A percentile compares a stretch with the other conserved stretches of the same genome.
Conservation (phyloP, 2,888 invertebrate genomes). For the Mycalesis mineus region DNA sequence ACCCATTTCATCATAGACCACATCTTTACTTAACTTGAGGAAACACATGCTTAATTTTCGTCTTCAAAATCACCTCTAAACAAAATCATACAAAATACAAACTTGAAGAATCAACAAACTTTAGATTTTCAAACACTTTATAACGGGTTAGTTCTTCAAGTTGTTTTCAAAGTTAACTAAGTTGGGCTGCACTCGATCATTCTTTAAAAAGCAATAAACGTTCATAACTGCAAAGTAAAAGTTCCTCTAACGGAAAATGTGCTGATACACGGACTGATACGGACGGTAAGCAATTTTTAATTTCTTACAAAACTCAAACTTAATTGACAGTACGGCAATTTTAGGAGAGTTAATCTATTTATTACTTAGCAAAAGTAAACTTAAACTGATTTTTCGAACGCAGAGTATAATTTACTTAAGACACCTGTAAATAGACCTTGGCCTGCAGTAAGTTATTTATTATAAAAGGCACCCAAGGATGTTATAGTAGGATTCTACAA, state of each 20-base stretch:
- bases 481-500: too few relatives aligned
- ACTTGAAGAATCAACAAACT: constrained; percentile 1
- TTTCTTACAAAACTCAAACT: constrained; percentile 19
- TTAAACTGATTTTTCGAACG: not conserved
- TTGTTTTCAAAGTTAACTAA: constrained; percentile 1
- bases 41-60: too few relatives aligned
- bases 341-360: not conserved
- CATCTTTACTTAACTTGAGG: too few relatives aligned
- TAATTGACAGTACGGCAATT: not conserved
- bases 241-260: constrained; percentile 13
- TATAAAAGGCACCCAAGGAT: too few relatives aligned
- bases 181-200: constrained; percentile 15
- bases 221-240: constrained; percentile 17
- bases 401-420: not conserved
- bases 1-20: too few relatives aligned
- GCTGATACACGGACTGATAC: constrained; percentile 15
- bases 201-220: constrained; percentile 25
- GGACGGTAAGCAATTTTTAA: constrained; percentile 17
- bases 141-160: constrained; percentile 2
- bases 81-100: not conserved
- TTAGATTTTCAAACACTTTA: constrained; percentile 8
- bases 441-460: too few relatives aligned
- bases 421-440: not conserved
- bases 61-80: not conserved
- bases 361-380: too few relatives aligned